These are phyloP conservation scores for Nomada flava DNA, from an alignment of 2,888 invertebrate genomes.

Conservation along the genomic window DNA sequence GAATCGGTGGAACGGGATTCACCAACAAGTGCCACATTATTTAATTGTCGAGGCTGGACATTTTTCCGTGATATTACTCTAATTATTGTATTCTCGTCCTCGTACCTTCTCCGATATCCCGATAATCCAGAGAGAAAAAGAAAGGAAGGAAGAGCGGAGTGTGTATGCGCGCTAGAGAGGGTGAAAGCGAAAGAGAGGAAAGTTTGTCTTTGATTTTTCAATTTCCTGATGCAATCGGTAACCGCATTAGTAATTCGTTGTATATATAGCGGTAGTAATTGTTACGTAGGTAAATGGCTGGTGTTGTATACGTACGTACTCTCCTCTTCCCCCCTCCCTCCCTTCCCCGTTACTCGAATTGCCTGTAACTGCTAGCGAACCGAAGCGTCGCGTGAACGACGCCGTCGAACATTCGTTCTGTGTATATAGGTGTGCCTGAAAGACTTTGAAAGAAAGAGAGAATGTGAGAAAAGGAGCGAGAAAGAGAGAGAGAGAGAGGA, in stretches of 20 bases:
- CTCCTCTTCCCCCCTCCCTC: conserved; percentile 41
- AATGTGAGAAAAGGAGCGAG: neutral
- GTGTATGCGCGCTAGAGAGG: neutral
- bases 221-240: conserved; percentile 73
- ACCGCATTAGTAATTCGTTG: conserved; percentile 77
- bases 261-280: conserved; percentile 81
- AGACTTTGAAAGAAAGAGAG: neutral
- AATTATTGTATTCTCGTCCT: conserved; percentile 27
- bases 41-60: conserved; percentile 57
- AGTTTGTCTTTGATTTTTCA: conserved; percentile 45
- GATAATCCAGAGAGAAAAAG: neutral
- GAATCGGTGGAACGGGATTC: conserved; percentile 37
- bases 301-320: conserved; percentile 76
- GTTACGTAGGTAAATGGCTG: conserved; percentile 81
- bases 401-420: conserved; percentile 14
- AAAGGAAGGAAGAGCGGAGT: neutral
- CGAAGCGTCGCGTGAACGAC: conserved; percentile 9
- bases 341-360: conserved; percentile 67
- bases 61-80: conserved; percentile 57
- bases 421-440: conserved; percentile 55
- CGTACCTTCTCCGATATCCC: neutral
- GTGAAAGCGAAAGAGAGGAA: neutral
- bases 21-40: conserved; percentile 58
- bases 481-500: neutral
- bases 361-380: conserved; percentile 46